Percentiles rank a stretch among this genome's conserved stretches.
Evolutionary conservation across 2,113 vertebrate genomes (phyloP).

Genomic region (Petromus typicus): DNA sequence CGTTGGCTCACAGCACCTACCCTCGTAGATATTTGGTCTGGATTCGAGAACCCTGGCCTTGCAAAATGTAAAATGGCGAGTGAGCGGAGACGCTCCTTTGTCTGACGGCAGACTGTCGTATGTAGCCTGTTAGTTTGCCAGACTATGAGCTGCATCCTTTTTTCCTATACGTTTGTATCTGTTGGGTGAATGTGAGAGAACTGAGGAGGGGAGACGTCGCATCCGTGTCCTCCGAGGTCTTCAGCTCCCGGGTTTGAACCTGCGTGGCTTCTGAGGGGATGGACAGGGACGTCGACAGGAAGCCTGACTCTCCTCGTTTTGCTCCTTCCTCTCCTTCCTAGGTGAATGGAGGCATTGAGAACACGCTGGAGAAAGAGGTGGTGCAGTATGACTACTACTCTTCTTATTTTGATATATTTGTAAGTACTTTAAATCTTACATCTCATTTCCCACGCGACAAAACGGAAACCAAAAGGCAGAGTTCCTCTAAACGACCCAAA

Average conservation of each 20-base stretch:
- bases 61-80: neutral
- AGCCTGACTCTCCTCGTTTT: neutral
- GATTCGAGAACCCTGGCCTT: neutral
- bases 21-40: neutral
- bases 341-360: constrained; percentile 94
- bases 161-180: neutral
- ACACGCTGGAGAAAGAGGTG: constrained; percentile 93
- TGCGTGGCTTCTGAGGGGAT: neutral
- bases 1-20: neutral
- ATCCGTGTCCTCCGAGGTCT: neutral
- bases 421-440: constrained; percentile 86
- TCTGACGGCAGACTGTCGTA: neutral
- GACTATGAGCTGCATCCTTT: neutral
- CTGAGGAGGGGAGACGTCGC: neutral
- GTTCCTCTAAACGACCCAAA: neutral
- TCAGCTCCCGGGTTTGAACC: neutral
- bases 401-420: constrained; percentile 99
- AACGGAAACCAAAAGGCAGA: neutral
- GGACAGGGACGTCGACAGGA: neutral
- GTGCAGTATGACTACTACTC: constrained; percentile 94
- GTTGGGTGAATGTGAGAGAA: neutral
- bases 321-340: constrained; percentile 77
- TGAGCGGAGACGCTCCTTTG: neutral
- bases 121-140: neutral
- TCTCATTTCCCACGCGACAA: neutral